Base-by-base conservation (phyloP, 1,140 invertebrate species). In the Lanistes nyassanus region DNA sequence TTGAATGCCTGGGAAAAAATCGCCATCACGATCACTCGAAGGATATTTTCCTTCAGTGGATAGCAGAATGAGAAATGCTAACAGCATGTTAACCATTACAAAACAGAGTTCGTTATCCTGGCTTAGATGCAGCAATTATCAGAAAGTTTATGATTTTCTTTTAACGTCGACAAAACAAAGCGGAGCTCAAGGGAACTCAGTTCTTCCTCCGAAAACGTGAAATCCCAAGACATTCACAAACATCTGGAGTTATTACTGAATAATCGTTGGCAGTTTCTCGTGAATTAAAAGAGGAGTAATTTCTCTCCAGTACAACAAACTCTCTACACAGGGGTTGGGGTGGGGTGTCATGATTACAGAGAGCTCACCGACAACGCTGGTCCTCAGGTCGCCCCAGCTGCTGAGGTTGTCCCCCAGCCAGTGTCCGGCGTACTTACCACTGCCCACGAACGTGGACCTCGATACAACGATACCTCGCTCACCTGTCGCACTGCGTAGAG, bases 391-490 rank as follows among this genome's bases (percentile, higher is more conserved):
- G 21, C 47, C 34, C 86, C 86, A 87, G 37, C 47, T 51, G 65
- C 82, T 82, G 21, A 80, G 77, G 81, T 87, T 87, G 71, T 87
- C 86, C 2, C 96, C 96, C 77, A 94, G 94, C 97, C 97, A 98
- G 89, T 97, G 95, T 16, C 94, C 96, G 16, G 93, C 92, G 87
- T 93, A 95, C 75, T 91, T 90, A 9, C 96, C 96, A 78, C 93
- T 92, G 1, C 95, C 95, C 53, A 94, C 91, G 89, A 94, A 97
- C 0, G 95, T 93, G 0, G 95, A 94, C 66, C 96, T 90, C 0
- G 94, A 94, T 69, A 97, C 93, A 51, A 97, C 92, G 83, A 98
- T 93, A n/a, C 95, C 93, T 75, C 96, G 69, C 64, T 89, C 84
- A 11, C 78, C 81, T 6, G 82, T 83, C 1, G 88, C 91, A 82